Evolutionary conservation across 2,888 invertebrate species (phyloP), one percentile per base, ranked within the genome.

Genomic region (Hofmannophila pseudospretella): DNA sequence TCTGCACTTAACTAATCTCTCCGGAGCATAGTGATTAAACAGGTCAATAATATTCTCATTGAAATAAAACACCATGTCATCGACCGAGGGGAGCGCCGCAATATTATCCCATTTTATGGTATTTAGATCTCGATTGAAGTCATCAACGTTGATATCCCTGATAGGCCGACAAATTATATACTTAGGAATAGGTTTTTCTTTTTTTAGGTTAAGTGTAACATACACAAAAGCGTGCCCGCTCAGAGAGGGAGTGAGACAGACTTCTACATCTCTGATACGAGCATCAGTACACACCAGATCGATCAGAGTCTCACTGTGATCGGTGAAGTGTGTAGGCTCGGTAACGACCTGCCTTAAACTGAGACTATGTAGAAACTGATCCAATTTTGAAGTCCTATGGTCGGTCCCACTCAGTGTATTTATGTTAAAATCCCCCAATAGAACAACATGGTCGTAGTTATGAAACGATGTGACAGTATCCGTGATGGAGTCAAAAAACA

Each of bases 291-390:
- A 41, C 1, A 41, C 11, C 1, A 44, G n/a, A 26, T 44, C 39
- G 2, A 44, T 27, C 1, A 44, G 5, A 7, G 44, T 41, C 2
- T 13, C 30, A 8, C 36, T 37, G 9, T 34, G 27, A 8, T 14
- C 23, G 1, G 39, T 41, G 9, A 41, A 41, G 22, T 44, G 44
- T 7, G 44, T 44, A 0, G 44, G 38, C 5, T 23, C 13, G 20
- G 20, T 22, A 10, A 34, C 10, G 4, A 11, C 3, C 9, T 41
- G 34, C 1, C 0, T 11, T 4, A 44, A 20, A 10, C 26, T 27
- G 1, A 25, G 7, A n/a, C 1, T 30, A 1, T 7, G 1, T 1
- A 42, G 9, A 27, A 34, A 36, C 1, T 42, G 14, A 1, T 5
- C 9, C 7, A 42, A 8, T 10, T 27, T 29, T n/a, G 2, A 2